phyloP scores from a whole-genome alignment of 1,140 invertebrate species.

The Nephila pilipes region DNA sequence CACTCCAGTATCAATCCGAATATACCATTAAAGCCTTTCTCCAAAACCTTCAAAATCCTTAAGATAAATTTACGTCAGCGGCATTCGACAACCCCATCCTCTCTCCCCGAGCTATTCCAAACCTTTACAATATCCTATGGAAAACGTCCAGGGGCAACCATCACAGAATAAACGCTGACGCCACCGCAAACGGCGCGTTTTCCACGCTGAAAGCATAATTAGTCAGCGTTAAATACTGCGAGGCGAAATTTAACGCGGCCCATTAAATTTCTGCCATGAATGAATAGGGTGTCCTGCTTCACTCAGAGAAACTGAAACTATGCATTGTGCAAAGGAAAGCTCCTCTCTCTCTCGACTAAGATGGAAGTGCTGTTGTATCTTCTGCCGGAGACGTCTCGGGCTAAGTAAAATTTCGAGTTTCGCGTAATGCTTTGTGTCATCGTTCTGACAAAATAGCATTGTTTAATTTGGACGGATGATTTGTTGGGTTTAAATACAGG shows the following conservation, averaged over 20 bases:
- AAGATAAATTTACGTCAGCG: not conserved
- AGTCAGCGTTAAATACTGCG: constrained; percentile 67
- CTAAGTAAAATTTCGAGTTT: constrained; percentile 12
- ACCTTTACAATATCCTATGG: not conserved
- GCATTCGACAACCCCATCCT: constrained; percentile 2
- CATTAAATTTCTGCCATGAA: constrained; percentile 46
- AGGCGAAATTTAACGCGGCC: constrained; percentile 56
- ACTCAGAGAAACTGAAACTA: constrained; percentile 22
- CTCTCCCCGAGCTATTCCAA: no score
- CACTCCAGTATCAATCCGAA: no score
- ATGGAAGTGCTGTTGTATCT: not conserved
- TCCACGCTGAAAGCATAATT: constrained; percentile 54
- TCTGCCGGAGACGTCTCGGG: no score
- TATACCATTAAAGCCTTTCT: no score
- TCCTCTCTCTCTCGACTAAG: not conserved
- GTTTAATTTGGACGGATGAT: not conserved
- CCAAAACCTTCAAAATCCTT: not conserved
- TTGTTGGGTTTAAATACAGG: not conserved
- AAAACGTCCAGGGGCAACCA: not conserved
- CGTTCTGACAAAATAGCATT: not conserved
- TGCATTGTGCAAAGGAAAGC: not conserved
- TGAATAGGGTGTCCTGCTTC: constrained; percentile 1
- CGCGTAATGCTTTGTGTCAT: not conserved
- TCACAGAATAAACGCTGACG: constrained; percentile 49
- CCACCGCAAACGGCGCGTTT: not conserved